Conservation (phyloP, 1,140 invertebrate species). For the Leptestheria dahalacensis region DNA sequence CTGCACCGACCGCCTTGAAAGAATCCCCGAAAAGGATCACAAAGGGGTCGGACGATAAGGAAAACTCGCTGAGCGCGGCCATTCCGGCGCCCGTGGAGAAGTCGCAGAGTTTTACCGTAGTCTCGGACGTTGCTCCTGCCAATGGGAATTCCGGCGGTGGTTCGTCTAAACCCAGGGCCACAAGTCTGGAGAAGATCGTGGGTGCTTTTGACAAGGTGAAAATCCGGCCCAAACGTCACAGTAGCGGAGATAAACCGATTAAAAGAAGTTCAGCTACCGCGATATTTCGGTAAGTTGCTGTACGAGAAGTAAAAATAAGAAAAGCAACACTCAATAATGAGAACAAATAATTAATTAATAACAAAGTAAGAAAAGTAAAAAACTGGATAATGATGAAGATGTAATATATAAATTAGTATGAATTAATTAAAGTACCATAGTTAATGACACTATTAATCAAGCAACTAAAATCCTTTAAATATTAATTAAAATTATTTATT, state of each 20-base stretch:
- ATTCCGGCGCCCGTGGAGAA: not conserved
- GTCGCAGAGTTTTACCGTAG: not conserved
- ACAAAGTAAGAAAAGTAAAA: too few species aligned
- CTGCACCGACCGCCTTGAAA: conserved; percentile 2
- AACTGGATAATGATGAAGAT: too few species aligned
- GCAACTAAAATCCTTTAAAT: too few species aligned
- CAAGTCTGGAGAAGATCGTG: conserved; percentile 13
- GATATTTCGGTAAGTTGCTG: not conserved
- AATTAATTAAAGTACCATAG: too few species aligned
- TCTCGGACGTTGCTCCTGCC: not conserved
- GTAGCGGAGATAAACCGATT: conserved; percentile 15
- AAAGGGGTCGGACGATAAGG: conserved; percentile 1
- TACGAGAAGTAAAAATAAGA: not conserved
- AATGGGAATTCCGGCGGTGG: conserved; percentile 17
- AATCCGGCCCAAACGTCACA: conserved; percentile 11
- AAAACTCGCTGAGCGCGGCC: not conserved
- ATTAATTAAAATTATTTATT: too few species aligned
- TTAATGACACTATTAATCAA: too few species aligned
- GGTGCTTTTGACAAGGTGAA: conserved; percentile 13
- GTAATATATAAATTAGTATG: too few species aligned
- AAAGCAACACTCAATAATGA: not conserved
- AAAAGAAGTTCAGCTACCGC: not conserved
- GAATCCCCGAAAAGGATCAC: conserved; percentile 1
- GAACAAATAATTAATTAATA: too few species aligned
- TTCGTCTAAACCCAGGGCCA: conserved; percentile 7